Percentiles rank a stretch among this genome's conserved stretches.
Conservation (phyloP, 2,113 vertebrate species). For the Hyaena hyaena region DNA sequence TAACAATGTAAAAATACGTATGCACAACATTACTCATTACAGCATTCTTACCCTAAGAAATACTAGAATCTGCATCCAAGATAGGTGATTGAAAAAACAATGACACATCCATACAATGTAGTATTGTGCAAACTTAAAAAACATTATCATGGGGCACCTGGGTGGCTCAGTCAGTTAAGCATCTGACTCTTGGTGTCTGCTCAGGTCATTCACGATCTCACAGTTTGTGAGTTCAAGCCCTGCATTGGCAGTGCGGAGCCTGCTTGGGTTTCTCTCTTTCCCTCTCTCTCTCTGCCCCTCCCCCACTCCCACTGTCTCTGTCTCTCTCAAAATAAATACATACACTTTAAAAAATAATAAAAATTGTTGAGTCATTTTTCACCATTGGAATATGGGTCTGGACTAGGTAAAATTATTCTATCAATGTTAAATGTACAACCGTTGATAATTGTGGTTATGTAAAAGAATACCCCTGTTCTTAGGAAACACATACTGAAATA, state of each 20-base stretch:
- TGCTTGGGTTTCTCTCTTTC: too few relatives aligned
- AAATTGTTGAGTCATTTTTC: neutral
- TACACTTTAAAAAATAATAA: neutral
- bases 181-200: too few relatives aligned
- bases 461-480: neutral
- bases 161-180: too few relatives aligned
- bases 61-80: neutral
- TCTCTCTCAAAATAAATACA: too few relatives aligned
- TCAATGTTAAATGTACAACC: neutral
- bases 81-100: neutral
- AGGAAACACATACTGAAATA: neutral
- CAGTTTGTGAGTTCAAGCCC: too few relatives aligned
- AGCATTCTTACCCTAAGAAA: neutral
- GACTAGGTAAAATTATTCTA: neutral
- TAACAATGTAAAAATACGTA: neutral
- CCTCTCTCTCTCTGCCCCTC: too few relatives aligned
- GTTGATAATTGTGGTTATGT: neutral
- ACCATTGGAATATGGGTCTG: neutral
- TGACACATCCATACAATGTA: neutral
- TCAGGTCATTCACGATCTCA: too few relatives aligned
- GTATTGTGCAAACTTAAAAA: neutral
- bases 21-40: neutral
- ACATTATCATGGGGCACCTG: neutral
- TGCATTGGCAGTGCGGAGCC: too few relatives aligned
- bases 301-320: too few relatives aligned